Evolutionary conservation across 2,888 invertebrate species (phyloP), one percentile per base, ranked within the genome.

Genomic region (Drosophila pseudotakahashii): DNA sequence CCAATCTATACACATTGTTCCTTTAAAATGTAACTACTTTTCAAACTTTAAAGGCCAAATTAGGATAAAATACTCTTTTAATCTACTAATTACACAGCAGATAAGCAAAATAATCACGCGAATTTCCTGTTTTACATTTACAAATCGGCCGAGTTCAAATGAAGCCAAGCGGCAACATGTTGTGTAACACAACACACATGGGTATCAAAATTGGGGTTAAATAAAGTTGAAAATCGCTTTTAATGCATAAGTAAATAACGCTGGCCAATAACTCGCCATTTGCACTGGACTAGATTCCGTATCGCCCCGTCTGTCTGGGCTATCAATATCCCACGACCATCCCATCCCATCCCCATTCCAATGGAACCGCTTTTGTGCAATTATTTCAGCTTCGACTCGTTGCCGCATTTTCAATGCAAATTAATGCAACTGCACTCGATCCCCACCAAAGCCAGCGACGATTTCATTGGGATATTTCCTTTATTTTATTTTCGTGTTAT

Each of bases 331-430:
- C 41, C 39, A n/a, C 37, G 14, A 10, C 13, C 44, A 19, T 7
- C 60, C 55, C 26, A 26, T 26, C 26, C 26, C 0, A 19, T 19
- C 19, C 19, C 36, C 44, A 36, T 36, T 34, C 16, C 34, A 41
- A 48, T 50, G 36, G 23, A 48, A 34, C 26, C 60, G 41, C 62
- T 16, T 50, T 63, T 61, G 60, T 61, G 62, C 62, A 63, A 63
- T 63, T 63, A 60, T 63, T 60, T 63, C 48, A 30, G 61, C 41
- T 34, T 34, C 59, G 52, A 36, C 68, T 62, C 62, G 52, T 41
- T 45, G 51, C 68, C 58, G 51, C 60, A 70, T 70, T 69, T 69
- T 42, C 60, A 47, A 69, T 69, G 69, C 69, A 69, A 69, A 69
- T 69, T 59, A 68, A 69, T 69, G 68, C 69, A 69, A 68, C 57